Evolutionary conservation across 1,140 invertebrate genomes (phyloP).

Genomic region (Hycleus cichorii): DNA sequence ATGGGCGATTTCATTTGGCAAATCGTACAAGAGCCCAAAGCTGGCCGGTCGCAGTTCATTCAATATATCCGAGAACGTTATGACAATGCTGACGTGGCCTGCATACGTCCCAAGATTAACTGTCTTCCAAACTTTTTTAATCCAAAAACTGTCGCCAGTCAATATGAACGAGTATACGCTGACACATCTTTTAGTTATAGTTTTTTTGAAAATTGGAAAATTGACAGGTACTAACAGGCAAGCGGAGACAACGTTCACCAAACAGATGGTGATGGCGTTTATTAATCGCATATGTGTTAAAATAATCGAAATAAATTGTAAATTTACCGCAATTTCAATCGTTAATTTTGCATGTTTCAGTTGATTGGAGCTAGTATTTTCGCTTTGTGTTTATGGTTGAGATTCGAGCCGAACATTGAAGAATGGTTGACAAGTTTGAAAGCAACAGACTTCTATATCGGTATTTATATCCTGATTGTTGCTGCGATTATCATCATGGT

Average conservation of each 20-base stretch:
- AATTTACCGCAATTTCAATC: background rate
- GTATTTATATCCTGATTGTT: slow-evolving; percentile 70
- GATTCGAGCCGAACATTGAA: slow-evolving; percentile 68
- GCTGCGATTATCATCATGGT: slow-evolving; percentile 62
- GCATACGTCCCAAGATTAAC: slow-evolving; percentile 18
- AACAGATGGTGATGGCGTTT: background rate
- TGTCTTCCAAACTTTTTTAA: slow-evolving; percentile 22
- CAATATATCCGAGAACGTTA: slow-evolving; percentile 8
- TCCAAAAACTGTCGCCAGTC: slow-evolving; percentile 9
- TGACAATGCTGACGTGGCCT: slow-evolving; percentile 14
- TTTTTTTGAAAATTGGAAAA: too few species aligned
- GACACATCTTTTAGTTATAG: too few species aligned
- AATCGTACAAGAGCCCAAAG: slow-evolving; percentile 8
- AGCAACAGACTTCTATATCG: slow-evolving; percentile 69
- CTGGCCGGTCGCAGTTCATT: slow-evolving; percentile 9
- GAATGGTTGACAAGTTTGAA: slow-evolving; percentile 70
- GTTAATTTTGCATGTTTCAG: slow-evolving; percentile 46
- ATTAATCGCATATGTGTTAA: background rate
- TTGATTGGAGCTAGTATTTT: slow-evolving; percentile 67
- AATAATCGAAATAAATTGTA: background rate
- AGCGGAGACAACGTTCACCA: too few species aligned
- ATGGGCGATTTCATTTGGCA: slow-evolving; percentile 28
- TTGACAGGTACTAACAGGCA: too few species aligned
- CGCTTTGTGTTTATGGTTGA: slow-evolving; percentile 69
- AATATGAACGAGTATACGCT: too few species aligned